A percentile compares a stretch with the other conserved stretches of the same genome.
phyloP scores from a whole-genome alignment of 2,888 invertebrate species.

The Fragum whitleyi region DNA sequence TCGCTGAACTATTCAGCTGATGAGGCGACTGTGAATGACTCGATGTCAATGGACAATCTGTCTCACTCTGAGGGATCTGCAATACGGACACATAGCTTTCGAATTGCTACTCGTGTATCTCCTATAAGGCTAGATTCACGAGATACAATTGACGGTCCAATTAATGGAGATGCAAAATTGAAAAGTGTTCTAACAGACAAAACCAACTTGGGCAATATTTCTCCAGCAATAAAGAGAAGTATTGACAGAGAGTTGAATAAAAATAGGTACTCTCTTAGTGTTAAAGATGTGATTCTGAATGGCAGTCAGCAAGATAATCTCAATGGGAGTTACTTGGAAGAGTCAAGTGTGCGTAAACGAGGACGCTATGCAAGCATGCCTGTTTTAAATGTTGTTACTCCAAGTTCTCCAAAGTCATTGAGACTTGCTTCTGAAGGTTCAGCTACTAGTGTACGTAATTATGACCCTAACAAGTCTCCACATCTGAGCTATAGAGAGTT shows the following conservation, averaged over 20 bases:
- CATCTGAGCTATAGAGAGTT: conserved; percentile 52
- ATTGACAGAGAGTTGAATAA: conserved; percentile 49
- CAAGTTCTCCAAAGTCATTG: conserved; percentile 44
- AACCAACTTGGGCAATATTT: conserved; percentile 45
- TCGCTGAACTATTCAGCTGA: conserved; percentile 57
- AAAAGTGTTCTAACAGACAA: conserved; percentile 33
- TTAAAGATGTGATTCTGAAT: conserved; percentile 26
- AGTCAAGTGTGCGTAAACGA: conserved; percentile 41
- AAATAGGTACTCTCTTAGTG: conserved; percentile 18
- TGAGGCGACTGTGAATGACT: conserved; percentile 29
- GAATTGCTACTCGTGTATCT: conserved; percentile 73
- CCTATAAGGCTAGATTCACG: conserved; percentile 72
- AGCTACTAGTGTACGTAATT: conserved; percentile 40
- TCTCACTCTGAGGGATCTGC: conserved; percentile 53
- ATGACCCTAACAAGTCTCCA: conserved; percentile 30
- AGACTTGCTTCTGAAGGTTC: conserved; percentile 48
- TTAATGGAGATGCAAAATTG: neutral
- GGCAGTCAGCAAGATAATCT: conserved; percentile 35
- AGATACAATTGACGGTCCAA: conserved; percentile 38
- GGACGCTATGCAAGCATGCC: conserved; percentile 75
- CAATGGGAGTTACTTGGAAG: conserved; percentile 54
- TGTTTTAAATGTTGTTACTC: conserved; percentile 52
- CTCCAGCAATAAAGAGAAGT: conserved; percentile 46
- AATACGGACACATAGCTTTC: conserved; percentile 76
- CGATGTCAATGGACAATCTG: conserved; percentile 56